Percentiles rank a stretch among this genome's conserved stretches.
Conservation (phyloP, 2,797 vertebrate genomes). For the Macroramphosus scolopax region DNA sequence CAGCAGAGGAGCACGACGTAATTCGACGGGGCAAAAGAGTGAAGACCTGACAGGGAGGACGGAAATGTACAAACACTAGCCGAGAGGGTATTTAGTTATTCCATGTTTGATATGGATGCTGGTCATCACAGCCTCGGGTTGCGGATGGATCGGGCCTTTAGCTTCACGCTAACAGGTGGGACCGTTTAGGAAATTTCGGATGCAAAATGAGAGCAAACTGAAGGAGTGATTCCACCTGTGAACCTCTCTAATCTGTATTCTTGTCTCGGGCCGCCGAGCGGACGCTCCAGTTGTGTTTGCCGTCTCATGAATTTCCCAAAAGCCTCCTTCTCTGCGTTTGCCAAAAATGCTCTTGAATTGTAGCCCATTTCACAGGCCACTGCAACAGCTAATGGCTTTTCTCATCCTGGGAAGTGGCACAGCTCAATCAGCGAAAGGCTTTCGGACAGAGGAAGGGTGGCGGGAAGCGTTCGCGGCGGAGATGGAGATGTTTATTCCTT, state of each 20-base stretch:
- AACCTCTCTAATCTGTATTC: constrained; percentile 47
- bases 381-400: constrained; percentile 72
- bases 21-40: no score
- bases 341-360: constrained; percentile 61
- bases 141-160: no score
- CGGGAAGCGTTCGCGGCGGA: constrained; percentile 24
- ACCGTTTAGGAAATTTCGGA: no score
- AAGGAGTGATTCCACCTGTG: constrained; percentile 2
- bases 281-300: constrained; percentile 54
- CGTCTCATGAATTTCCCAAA: constrained; percentile 53
- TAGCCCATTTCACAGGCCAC: constrained; percentile 76
- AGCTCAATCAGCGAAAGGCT: constrained; percentile 67
- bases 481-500: constrained; percentile 33
- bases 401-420: constrained; percentile 59
- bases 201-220: constrained; percentile 17
- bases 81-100: no score
- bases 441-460: constrained; percentile 36
- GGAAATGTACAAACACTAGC: no score
- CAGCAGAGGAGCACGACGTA: constrained; percentile 15
- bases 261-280: constrained; percentile 21
- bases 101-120: no score
- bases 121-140: no score
- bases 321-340: constrained; percentile 42
- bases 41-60: no score
- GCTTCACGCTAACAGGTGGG: no score